These are phyloP conservation scores for Trachops cirrhosus DNA, from an alignment of 2,797 vertebrate species.

Conservation along the genomic window DNA sequence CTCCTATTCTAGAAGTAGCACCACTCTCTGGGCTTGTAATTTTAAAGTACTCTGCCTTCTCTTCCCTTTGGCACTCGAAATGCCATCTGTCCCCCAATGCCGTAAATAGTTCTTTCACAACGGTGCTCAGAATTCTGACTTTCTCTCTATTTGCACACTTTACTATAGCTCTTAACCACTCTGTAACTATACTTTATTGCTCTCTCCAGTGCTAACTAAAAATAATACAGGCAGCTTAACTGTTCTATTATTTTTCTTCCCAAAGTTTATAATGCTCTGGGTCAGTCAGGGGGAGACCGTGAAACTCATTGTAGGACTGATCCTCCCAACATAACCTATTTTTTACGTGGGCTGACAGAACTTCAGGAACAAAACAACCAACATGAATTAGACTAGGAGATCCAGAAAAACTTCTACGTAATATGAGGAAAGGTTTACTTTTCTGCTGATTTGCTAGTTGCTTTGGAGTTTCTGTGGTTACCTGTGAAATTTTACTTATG, in stretches of 20 bases:
- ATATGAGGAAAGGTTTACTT: not conserved
- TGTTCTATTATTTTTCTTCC: not conserved
- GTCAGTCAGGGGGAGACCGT: not conserved
- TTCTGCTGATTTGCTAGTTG: not conserved
- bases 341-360: not conserved
- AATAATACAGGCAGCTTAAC: not conserved
- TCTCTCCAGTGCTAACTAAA: not conserved
- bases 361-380: not conserved
- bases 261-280: not conserved
- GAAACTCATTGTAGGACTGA: not conserved
- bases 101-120: not conserved
- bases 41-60: not conserved
- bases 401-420: not conserved
- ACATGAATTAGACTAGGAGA: no score
- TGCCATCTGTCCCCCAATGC: not conserved
- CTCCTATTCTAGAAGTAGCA: not conserved
- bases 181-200: no score
- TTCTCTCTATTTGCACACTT: not conserved
- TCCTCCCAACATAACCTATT: not conserved
- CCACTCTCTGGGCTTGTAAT: not conserved
- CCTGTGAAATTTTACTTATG: not conserved
- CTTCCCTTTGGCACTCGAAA: not conserved
- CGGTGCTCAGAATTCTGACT: not conserved
- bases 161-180: no score
- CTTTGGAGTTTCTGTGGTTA: not conserved